These are phyloP conservation scores for Argynnis bischoffii DNA, from an alignment of 2,888 invertebrate species.

Conservation along the genomic window DNA sequence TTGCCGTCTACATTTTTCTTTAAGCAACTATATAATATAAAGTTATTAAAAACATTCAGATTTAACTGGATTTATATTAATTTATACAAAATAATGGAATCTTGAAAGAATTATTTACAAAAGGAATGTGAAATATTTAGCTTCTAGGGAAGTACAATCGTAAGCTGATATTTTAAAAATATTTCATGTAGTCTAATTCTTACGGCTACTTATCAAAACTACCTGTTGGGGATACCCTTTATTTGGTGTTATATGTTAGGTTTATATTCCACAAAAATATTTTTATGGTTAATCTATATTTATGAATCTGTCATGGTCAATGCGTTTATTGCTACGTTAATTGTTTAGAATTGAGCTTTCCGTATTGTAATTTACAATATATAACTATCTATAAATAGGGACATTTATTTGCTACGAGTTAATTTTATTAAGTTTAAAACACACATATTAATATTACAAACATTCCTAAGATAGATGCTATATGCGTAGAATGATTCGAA, in stretches of 20 bases:
- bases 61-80: not conserved
- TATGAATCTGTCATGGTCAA: constrained; percentile 31
- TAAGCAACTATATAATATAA: not conserved
- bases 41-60: not conserved
- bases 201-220: constrained; percentile 26
- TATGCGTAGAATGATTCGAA: constrained; percentile 24
- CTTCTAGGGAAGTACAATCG: constrained; percentile 20
- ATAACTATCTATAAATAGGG: constrained; percentile 30
- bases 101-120: constrained; percentile 29
- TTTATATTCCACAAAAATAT: constrained; percentile 38
- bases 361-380: constrained; percentile 29
- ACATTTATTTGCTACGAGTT: constrained; percentile 21
- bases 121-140: constrained; percentile 16
- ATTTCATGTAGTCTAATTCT: constrained; percentile 21
- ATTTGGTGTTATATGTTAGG: constrained; percentile 36
- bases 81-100: constrained; percentile 6
- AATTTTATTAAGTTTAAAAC: constrained; percentile 13
- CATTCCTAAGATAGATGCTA: constrained; percentile 34
- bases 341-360: constrained; percentile 69
- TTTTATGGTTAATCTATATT: constrained; percentile 33
- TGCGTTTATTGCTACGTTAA: constrained; percentile 38
- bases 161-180: constrained; percentile 31
- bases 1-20: constrained; percentile 14
- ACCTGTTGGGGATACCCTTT: constrained; percentile 32
- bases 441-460: constrained; percentile 21